These are phyloP conservation scores for Epistrophella euchroma DNA, from an alignment of 2,888 invertebrate genomes.

Conservation along the genomic window DNA sequence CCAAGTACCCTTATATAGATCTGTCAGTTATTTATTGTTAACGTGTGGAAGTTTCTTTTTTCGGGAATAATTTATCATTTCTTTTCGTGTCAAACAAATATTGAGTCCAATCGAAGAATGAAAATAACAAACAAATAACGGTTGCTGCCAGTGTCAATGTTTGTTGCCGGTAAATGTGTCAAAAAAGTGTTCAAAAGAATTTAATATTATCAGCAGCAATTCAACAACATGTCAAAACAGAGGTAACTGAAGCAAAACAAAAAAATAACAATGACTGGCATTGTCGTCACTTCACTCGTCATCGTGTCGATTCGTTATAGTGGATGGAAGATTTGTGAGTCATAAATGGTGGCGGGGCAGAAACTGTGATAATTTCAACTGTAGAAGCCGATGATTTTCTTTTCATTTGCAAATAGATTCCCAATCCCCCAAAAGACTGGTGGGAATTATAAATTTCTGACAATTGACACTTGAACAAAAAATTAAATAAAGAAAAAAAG, in stretches of 20 bases:
- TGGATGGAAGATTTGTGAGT: not conserved
- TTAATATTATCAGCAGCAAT: slow-evolving; percentile 3
- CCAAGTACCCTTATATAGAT: not conserved
- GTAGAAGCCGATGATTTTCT: slow-evolving; percentile 27
- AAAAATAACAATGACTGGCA: slow-evolving; percentile 4
- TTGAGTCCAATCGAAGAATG: not conserved
- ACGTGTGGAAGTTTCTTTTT: slow-evolving; percentile 36
- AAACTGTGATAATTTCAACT: slow-evolving; percentile 6
- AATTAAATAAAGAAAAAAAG: slow-evolving; percentile 15
- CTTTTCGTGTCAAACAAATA: slow-evolving; percentile 23
- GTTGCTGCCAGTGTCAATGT: slow-evolving; percentile 29
- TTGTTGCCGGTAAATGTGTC: slow-evolving; percentile 45
- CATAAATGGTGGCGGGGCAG: not conserved
- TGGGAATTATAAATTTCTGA: slow-evolving; percentile 49
- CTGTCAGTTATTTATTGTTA: slow-evolving; percentile 55
- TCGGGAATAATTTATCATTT: slow-evolving; percentile 39
- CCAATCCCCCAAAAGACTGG: not conserved
- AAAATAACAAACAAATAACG: slow-evolving; percentile 28
- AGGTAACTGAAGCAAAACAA: slow-evolving; percentile 16
- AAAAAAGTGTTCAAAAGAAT: slow-evolving; percentile 34
- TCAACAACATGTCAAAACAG: slow-evolving; percentile 32
- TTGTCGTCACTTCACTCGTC: not conserved
- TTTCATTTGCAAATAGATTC: slow-evolving; percentile 24
- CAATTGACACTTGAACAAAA: slow-evolving; percentile 45
- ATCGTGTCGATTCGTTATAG: not conserved